phyloP scores from a whole-genome alignment of 2,888 invertebrate genomes.

The Hartigia nigra region DNA sequence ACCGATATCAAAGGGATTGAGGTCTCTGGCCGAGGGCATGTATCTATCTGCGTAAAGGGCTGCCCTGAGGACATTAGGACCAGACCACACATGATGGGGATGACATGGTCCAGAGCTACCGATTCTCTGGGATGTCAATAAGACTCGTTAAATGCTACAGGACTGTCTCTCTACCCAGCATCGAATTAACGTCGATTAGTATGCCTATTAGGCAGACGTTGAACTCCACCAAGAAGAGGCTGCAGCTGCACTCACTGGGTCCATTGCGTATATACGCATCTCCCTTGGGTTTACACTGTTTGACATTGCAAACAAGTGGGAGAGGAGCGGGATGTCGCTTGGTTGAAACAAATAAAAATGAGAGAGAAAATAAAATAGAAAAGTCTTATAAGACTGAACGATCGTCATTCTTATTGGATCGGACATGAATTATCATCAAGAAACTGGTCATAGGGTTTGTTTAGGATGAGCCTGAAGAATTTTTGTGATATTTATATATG shows the following conservation, averaged over 20 bases:
- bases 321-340: not conserved
- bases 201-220: slow-evolving; percentile 62
- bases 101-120: slow-evolving; percentile 6
- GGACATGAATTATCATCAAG: not conserved
- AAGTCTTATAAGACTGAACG: not conserved
- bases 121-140: slow-evolving; percentile 43
- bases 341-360: not conserved
- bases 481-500: not conserved
- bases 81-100: slow-evolving; percentile 4
- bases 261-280: not conserved
- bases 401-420: not conserved
- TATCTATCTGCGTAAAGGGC: not conserved
- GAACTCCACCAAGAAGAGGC: slow-evolving; percentile 38
- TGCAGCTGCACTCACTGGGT: not conserved
- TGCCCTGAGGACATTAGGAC: not conserved
- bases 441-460: not conserved
- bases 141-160: slow-evolving; percentile 43
- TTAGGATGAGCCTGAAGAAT: not conserved
- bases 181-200: slow-evolving; percentile 63
- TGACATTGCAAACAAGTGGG: not conserved
- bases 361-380: not conserved
- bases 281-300: not conserved
- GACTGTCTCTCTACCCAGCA: slow-evolving; percentile 35
- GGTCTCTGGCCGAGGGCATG: not conserved
- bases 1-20: slow-evolving; percentile 1